Evolutionary conservation across 2,113 vertebrate genomes (phyloP).

Genomic region (Geococcyx californianus): DNA sequence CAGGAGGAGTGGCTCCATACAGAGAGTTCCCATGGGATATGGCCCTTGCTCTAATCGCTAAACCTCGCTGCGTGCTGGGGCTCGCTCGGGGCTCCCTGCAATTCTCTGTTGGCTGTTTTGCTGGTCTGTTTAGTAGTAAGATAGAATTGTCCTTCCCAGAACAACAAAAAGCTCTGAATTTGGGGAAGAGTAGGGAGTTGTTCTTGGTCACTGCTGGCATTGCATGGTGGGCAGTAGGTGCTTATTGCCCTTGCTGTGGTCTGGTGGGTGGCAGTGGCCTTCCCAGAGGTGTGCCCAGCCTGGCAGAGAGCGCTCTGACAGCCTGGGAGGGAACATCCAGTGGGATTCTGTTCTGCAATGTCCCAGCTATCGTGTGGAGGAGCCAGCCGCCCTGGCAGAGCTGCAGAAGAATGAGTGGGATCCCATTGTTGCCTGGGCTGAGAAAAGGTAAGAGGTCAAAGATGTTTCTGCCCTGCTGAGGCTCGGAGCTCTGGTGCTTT

Average conservation of each 20-base stretch:
- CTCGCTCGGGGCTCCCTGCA: not conserved
- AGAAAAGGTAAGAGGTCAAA: conserved; percentile 82
- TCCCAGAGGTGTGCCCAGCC: not conserved
- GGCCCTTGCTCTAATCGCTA: not conserved
- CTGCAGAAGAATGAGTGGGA: conserved; percentile 96
- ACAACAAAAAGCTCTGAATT: not conserved
- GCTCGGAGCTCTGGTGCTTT: not conserved
- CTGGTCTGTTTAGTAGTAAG: not conserved
- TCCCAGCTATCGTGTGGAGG: conserved; percentile 93
- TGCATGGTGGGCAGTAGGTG: not conserved
- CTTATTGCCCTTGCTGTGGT: not conserved
- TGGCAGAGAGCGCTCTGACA: not conserved
- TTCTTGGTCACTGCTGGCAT: not conserved
- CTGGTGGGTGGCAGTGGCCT: not conserved
- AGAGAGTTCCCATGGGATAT: not conserved
- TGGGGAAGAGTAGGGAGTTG: not conserved
- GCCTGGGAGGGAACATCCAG: not conserved
- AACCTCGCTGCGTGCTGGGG: not conserved
- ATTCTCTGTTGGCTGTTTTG: not conserved
- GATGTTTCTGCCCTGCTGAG: not conserved
- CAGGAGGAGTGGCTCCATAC: not conserved
- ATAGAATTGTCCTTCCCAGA: not conserved
- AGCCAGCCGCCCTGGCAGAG: conserved; percentile 88
- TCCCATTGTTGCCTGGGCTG: conserved; percentile 88
- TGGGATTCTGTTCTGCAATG: conserved; percentile 17